Base-by-base conservation (phyloP, 92 coral and sea anemone species). In the Palythoa grandiflora region DNA sequence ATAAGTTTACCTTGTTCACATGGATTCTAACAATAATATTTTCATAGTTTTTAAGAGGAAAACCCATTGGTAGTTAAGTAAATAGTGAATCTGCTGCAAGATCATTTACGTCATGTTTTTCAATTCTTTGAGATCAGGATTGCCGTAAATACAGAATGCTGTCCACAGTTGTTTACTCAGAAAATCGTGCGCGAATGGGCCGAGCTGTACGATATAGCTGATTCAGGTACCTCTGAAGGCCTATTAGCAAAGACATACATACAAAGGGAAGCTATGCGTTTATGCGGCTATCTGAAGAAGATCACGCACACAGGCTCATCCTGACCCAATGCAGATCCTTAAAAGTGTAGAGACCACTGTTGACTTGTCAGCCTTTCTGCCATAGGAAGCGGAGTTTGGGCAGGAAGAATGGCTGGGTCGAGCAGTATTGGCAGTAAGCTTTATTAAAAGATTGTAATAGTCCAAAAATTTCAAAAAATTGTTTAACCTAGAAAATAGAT, bases 261-360 rank as follows among this genome's bases (percentile, higher is more conserved):
- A 55, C 71, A 78, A 73, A 73, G 20, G 28, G 28, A 0, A 63
- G 28, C 70, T 63, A 9, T 63, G 70, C 70, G 36, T 55, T 85
- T 72, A 54, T 85, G 88, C 65, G 36, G 88, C 83, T 85, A 12
- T 81, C 71, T 38, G 65, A 50, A 19, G 72, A 73, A 35, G 72
- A 85, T 53, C 74, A 71, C 35, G 53, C 80, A 84, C 68, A 71
- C 80, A 19, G 10, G 70, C 65, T 0, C 88, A 84, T 73, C 88
- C 88, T 9, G 88, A 85, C 28, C 47, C 88, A 13, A 85, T 85
- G 88, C 81, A 85, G 81, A 85, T 81, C 38, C 48, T 85, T 9
- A 85, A 81, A 17, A 73, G 53, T 55, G 73, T 85, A 70, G 73
- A 78, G 59, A 73, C 88, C 9, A 50, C 65, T 14, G 88, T 73